Base-by-base conservation (phyloP, 2,113 vertebrate genomes). In the Drymodes brunneopygia region DNA sequence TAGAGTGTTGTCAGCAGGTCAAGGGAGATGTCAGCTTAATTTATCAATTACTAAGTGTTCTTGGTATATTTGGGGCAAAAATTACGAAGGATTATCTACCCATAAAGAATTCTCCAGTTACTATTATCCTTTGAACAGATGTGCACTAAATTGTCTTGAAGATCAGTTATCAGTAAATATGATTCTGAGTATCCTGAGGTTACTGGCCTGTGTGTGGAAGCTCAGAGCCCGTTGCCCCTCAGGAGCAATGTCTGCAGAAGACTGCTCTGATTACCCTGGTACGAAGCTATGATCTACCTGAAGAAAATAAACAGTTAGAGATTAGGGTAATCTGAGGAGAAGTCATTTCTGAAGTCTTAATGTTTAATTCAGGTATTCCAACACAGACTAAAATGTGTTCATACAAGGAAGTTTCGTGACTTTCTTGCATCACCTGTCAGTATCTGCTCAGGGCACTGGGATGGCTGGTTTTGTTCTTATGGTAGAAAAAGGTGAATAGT, bases 171-270 rank as follows among this genome's bases (percentile, higher is more conserved):
- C 58, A 58, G 29, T 72, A 53, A 67, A 54, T 81, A 31, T 35
- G 24, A 48, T 69, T 67, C 13, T 40, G 27, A 44, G 38, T 36
- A 14, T 50, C 6, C 16, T 23, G 31, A 48, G 21, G 13, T 72
- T 73, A 6, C 79, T 81, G 62, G 56, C 15, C 48, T 1, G 16
- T 33, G n/a, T 81, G 36, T n/a, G 31, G n/a, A 57, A 58, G 31
- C 9, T 6, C 33, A 51, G 58, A 75, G 57, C 13, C 14, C 0
- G 0, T 40, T 65, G 24, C 18, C 27, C 36, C 22, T 79, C 38
- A 51, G 31, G 27, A 70, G 58, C n/a, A 60, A 4, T 7, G 4
- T 60, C 36, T 95, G 27, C 36, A 45, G 69, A 58, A 66, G 23
- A 81, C 61, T 65, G 16, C 15, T 54, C 50, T 25, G n/a, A 11